Base-by-base conservation (phyloP, 2,113 vertebrate genomes). In the Catharus bicknelli region DNA sequence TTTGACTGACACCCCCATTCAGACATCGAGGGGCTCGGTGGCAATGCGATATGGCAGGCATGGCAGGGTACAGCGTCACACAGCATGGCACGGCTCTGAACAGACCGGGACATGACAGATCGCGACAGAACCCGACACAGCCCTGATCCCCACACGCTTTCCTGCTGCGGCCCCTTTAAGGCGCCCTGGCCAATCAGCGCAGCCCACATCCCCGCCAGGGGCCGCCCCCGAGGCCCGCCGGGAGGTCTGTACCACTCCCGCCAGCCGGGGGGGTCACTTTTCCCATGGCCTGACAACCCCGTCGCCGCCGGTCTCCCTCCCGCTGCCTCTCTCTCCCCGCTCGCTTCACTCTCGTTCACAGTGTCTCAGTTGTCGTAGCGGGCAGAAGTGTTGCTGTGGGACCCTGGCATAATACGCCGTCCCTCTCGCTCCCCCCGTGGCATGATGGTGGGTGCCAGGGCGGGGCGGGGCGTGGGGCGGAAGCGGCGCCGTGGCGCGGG, bases 321-420 rank as follows among this genome's bases (percentile, higher is more conserved):
- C 0, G 0, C 7, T 2, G 3, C 0, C 8, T 10, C 27, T 0
- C 8, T 1, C 3, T 0, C 0, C 2, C 4, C 1, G 2, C 13
- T 19, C 2, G 0, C 0, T 11, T 1, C 0, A 0, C 0, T 3
- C 3, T 1, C 1, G 0, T 2, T 26, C 13, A 1, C 10, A 2
- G 11, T 11, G 64, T 36, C 7, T 2, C 2, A 0, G 30, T 10
- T 23, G 19, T 22, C 1, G 2, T 0, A 4, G 8, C 0, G 1
- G 47, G 13, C 2, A 1, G 1, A 1, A 2, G 3, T 6, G 27
- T 7, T 2, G 8, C 6, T 7, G 38, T 23, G 2, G 1, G 4
- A 1, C 7, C 2, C 4, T 20, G 1, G 1, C 9, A 11, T 4
- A 16, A 3, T 0, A 3, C 15, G 3, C 13, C 2, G 7, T 36